phyloP scores from a whole-genome alignment of 2,797 vertebrate genomes.

The Pristis pectinata region DNA sequence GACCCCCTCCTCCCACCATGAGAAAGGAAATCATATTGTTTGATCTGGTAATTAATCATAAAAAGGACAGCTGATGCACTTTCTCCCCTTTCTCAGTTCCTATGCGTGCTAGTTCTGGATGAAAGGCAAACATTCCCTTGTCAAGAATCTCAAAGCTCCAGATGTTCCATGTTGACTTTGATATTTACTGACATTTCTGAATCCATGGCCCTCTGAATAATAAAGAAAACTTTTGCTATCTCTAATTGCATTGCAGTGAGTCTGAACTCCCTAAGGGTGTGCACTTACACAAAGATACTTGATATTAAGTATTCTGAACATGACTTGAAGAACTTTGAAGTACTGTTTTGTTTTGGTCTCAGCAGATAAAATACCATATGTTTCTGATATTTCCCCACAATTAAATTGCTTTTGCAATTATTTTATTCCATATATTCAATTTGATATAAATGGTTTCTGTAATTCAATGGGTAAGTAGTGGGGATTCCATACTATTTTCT shows the following conservation, averaged over 20 bases:
- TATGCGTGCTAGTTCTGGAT: neutral
- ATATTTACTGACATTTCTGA: neutral
- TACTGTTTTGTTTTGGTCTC: neutral
- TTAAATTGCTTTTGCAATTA: neutral
- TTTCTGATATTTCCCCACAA: neutral
- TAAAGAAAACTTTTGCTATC: neutral
- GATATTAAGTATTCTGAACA: neutral
- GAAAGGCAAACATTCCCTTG: neutral
- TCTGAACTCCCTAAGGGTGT: neutral
- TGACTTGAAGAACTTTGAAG: neutral
- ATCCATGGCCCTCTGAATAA: neutral
- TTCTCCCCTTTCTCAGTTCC: neutral
- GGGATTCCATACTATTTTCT: neutral
- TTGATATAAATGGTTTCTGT: neutral
- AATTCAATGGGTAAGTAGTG: neutral
- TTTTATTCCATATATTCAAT: neutral
- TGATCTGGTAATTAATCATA: neutral
- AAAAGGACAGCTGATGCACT: neutral
- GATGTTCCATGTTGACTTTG: constrained; percentile 7
- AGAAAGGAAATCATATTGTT: neutral
- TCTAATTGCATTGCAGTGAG: neutral
- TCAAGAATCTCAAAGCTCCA: neutral
- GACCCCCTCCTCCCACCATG: too few species aligned
- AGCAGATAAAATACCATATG: neutral
- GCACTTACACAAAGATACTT: neutral